A percentile compares a stretch with the other conserved stretches of the same genome.
Conservation (phyloP, 2,797 vertebrate genomes). For the Lacerta agilis region DNA sequence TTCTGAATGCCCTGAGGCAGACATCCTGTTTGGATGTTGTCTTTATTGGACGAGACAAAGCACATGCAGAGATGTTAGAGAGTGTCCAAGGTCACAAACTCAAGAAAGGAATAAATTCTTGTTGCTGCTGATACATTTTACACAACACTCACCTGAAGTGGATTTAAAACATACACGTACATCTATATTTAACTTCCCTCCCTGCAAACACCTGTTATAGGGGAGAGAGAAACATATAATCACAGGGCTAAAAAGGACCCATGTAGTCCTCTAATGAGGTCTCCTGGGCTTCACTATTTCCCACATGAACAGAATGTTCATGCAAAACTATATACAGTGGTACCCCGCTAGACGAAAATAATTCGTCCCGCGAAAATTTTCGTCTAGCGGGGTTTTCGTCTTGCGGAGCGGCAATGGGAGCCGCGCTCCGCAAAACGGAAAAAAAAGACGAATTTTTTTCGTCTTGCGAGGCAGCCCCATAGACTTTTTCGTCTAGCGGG, state of each 20-base stretch:
- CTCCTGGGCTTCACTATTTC: background rate
- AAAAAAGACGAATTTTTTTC: too few species aligned
- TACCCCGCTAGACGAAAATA: too few species aligned
- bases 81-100: background rate
- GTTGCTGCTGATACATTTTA: background rate
- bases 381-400: too few species aligned
- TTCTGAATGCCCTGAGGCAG: background rate
- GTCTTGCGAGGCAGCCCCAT: too few species aligned
- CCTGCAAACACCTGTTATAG: background rate
- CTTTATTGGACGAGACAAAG: background rate
- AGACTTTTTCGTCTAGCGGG: too few species aligned
- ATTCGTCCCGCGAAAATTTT: too few species aligned
- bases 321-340: background rate
- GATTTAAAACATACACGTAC: background rate
- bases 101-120: background rate
- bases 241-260: background rate
- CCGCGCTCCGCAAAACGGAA: too few species aligned
- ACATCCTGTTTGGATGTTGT: background rate
- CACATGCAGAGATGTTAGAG: background rate
- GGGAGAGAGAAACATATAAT: background rate
- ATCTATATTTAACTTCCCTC: background rate
- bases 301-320: background rate
- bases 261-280: background rate
- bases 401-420: too few species aligned
- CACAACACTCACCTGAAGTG: background rate